phyloP scores from a whole-genome alignment of 2,113 vertebrate species.

The Brachypodius melanocephalos region DNA sequence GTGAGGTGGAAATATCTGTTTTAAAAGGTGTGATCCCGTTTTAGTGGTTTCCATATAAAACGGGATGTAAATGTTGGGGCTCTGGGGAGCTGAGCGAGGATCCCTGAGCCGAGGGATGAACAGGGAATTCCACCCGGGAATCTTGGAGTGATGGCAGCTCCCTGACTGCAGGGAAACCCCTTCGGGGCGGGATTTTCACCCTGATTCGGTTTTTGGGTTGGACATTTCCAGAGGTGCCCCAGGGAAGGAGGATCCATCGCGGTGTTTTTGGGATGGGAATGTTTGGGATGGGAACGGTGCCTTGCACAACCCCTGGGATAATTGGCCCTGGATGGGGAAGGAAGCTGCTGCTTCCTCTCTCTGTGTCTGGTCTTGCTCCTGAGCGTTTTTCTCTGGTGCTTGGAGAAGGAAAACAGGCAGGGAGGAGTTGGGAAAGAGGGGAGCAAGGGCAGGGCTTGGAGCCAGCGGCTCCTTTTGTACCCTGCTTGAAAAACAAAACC shows the following conservation, averaged over 20 bases:
- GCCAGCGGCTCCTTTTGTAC: background rate
- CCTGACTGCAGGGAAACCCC: accelerated
- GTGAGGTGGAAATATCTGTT: slow-evolving; percentile 71
- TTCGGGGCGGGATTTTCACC: background rate
- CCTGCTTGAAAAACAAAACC: background rate
- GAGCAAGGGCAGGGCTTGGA: background rate
- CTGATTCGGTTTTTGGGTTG: accelerated
- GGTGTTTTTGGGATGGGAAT: background rate
- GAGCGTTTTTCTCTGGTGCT: accelerated
- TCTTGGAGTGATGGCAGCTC: accelerated
- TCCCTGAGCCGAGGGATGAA: background rate
- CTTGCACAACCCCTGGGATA: background rate
- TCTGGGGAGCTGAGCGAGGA: slow-evolving; percentile 8
- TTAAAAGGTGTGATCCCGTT: slow-evolving; percentile 72
- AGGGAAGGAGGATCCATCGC: background rate
- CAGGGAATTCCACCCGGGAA: background rate
- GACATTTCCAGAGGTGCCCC: background rate
- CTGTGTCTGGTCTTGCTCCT: background rate
- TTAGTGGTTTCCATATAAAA: slow-evolving; percentile 71
- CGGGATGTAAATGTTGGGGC: background rate
- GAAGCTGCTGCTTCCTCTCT: background rate
- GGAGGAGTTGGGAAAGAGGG: background rate
- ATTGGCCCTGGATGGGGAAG: background rate
- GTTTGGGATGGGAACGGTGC: background rate
- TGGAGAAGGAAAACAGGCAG: background rate